Conservation (phyloP, 30 jellyfish, hydroid and myxozoan species). For the Hydractinia echinata region DNA sequence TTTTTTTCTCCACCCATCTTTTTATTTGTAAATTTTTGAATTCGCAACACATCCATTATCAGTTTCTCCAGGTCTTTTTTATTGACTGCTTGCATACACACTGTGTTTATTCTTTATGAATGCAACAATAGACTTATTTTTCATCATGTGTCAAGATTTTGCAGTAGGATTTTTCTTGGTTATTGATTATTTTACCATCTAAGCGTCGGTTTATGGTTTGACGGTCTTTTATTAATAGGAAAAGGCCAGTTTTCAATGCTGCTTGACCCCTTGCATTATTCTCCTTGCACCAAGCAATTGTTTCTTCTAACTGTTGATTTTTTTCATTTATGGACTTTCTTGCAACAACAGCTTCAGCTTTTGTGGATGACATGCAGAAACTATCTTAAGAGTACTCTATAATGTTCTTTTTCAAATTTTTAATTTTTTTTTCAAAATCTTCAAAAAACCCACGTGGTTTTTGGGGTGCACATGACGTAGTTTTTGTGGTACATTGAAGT, state of each 20-base stretch:
- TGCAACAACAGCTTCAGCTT: conserved; percentile 34
- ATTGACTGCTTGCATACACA: conserved; percentile 34
- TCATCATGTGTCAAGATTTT: conserved; percentile 16
- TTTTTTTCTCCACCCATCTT: conserved; percentile 22
- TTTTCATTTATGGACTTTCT: conserved; percentile 23
- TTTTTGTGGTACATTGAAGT: neutral
- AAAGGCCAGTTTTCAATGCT: conserved; percentile 30
- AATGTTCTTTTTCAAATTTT: too few relatives aligned
- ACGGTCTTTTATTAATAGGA: conserved; percentile 28
- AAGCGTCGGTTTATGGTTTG: conserved; percentile 33
- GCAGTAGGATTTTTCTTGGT: conserved; percentile 31
- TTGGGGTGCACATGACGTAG: conserved; percentile 25
- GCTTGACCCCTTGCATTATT: conserved; percentile 18
- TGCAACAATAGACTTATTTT: neutral
- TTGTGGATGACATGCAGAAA: neutral
- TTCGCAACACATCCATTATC: conserved; percentile 18
- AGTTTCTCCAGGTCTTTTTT: conserved; percentile 22
- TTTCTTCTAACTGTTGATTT: conserved; percentile 22
- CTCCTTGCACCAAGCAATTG: conserved; percentile 36
- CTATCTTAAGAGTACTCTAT: too few relatives aligned
- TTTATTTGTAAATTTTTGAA: conserved; percentile 21
- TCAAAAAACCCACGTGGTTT: neutral
- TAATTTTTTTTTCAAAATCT: too few relatives aligned
- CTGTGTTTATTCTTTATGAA: conserved; percentile 26
- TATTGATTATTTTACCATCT: conserved; percentile 31